Evolutionary conservation across 2,113 vertebrate genomes (phyloP).

Genomic region (Laticauda laticaudata): DNA sequence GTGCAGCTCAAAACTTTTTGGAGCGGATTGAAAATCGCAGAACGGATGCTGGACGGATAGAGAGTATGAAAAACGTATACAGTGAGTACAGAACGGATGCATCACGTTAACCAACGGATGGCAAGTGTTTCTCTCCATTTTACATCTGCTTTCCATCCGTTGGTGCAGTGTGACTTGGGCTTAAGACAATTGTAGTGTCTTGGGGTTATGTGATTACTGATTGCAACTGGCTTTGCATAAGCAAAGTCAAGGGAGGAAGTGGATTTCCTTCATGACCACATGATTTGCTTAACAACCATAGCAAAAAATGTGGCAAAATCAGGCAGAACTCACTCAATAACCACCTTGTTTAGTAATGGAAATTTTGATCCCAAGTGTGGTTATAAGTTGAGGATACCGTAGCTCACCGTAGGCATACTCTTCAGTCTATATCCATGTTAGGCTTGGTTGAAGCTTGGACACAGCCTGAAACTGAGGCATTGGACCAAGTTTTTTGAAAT

Average conservation of each 20-base stretch:
- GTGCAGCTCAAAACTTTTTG: no score
- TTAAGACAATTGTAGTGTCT: background rate
- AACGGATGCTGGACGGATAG: no score
- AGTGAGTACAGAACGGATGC: no score
- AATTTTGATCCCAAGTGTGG: background rate
- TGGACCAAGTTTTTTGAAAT: background rate
- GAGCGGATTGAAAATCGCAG: no score
- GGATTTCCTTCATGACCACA: background rate
- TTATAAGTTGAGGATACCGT: background rate
- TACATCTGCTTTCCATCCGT: no score
- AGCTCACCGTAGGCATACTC: background rate
- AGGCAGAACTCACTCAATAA: background rate
- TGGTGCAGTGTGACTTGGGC: no score
- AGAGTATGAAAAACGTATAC: no score
- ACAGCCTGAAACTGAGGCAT: background rate
- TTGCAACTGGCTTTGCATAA: background rate
- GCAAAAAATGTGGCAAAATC: background rate
- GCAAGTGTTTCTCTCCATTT: no score
- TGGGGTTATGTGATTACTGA: background rate
- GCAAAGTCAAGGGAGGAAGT: background rate
- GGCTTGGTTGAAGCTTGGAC: background rate
- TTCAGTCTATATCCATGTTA: background rate
- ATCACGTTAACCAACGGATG: no score
- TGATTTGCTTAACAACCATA: background rate
- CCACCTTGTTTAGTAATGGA: background rate